Evolutionary conservation across 2,113 vertebrate species (phyloP).

Genomic region (Oxyruncus cristatus): DNA sequence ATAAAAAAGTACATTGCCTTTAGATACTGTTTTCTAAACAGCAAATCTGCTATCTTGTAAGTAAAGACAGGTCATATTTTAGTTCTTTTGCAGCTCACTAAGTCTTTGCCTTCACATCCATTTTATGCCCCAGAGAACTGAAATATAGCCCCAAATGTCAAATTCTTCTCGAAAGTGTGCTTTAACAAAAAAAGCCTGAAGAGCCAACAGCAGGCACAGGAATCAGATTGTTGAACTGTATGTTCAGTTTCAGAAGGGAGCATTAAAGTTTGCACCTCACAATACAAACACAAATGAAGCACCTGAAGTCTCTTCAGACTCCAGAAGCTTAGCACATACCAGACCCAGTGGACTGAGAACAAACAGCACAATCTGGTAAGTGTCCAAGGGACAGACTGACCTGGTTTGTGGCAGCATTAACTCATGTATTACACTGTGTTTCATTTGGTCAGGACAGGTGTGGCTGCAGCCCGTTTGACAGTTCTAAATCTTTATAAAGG

Average conservation of each 20-base stretch:
- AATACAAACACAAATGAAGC: neutral
- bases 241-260: neutral
- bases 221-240: neutral
- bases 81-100: neutral
- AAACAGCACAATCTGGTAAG: neutral
- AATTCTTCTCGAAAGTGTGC: neutral
- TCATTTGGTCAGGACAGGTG: neutral
- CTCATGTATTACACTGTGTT: neutral
- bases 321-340: neutral
- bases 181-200: neutral
- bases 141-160: neutral
- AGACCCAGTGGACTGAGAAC: neutral
- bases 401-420: neutral
- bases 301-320: neutral
- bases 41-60: neutral
- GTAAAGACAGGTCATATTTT: neutral
- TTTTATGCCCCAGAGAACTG: neutral
- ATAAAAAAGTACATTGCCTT: neutral
- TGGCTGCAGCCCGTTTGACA: neutral
- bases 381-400: constrained; percentile 26
- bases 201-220: neutral
- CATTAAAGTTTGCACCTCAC: neutral
- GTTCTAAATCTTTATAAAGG: neutral
- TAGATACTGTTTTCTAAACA: neutral
- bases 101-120: neutral